Conservation (phyloP, 2,113 vertebrate genomes). For the Panurus biarmicus region DNA sequence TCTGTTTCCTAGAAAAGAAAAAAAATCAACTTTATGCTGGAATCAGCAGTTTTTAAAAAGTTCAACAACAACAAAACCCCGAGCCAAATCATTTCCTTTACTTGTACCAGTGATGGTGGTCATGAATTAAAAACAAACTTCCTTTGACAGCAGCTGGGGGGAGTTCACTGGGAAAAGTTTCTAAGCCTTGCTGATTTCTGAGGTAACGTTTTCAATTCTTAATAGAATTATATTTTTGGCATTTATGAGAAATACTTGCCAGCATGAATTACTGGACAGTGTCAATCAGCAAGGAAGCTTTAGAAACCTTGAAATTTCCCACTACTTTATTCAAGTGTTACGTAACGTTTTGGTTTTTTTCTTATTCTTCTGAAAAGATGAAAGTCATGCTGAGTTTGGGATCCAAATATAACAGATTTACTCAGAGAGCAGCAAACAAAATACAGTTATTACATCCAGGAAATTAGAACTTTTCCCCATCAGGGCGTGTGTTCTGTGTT, state of each 20-base stretch:
- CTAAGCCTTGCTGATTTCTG: neutral
- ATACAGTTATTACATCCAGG: neutral
- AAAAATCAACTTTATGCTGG: neutral
- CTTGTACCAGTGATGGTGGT: neutral
- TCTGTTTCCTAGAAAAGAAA: neutral
- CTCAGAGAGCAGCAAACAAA: neutral
- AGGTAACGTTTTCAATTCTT: neutral
- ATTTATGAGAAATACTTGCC: neutral
- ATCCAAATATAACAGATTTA: slow-evolving; percentile 2
- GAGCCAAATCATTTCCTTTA: neutral
- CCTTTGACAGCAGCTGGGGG: neutral
- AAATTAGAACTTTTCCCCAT: neutral
- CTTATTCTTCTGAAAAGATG: neutral
- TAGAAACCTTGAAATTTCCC: slow-evolving; percentile 5
- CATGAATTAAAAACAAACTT: neutral
- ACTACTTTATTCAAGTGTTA: neutral
- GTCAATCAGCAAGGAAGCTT: neutral
- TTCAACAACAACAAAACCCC: neutral
- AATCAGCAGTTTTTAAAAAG: neutral
- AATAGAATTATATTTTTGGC: neutral
- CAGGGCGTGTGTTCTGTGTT: neutral
- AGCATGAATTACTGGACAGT: neutral
- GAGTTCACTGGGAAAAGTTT: neutral
- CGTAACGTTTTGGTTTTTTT: neutral
- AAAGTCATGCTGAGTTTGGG: neutral